Percentiles rank a stretch among this genome's conserved stretches.
Evolutionary conservation across 2,113 vertebrate species (phyloP).

Genomic region (Orthonyx spaldingii): DNA sequence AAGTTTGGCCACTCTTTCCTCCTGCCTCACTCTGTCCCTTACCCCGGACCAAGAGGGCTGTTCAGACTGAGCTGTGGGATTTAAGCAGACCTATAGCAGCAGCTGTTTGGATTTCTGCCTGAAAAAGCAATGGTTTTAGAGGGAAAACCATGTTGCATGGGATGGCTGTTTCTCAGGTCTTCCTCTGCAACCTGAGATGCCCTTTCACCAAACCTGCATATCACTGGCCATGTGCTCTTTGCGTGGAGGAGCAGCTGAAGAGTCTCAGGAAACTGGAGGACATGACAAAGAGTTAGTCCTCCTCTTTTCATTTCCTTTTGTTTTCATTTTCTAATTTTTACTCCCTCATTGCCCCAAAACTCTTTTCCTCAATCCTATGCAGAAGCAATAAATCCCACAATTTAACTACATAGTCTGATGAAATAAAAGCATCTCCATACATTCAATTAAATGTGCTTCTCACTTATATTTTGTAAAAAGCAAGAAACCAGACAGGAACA

Average conservation of each 20-base stretch:
- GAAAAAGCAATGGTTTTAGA: background rate
- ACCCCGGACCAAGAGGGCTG: background rate
- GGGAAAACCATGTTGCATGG: background rate
- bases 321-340: background rate
- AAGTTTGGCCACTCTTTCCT: background rate
- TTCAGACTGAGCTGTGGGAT: background rate
- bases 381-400: background rate
- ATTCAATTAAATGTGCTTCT: background rate
- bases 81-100: background rate
- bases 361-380: background rate
- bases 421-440: background rate
- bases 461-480: background rate
- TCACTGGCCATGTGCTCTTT: background rate
- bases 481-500: background rate
- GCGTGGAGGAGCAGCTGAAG: background rate
- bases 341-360: background rate
- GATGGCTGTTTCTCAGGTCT: background rate
- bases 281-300: background rate
- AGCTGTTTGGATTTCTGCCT: background rate
- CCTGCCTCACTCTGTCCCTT: background rate
- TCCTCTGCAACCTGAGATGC: background rate
- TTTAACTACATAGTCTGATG: background rate
- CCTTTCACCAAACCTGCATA: background rate
- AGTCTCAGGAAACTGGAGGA: background rate
- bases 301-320: background rate